These are phyloP conservation scores for Beroe ovata DNA, from an alignment of 37 sponge, comb jelly and placozoan species.

Conservation along the genomic window DNA sequence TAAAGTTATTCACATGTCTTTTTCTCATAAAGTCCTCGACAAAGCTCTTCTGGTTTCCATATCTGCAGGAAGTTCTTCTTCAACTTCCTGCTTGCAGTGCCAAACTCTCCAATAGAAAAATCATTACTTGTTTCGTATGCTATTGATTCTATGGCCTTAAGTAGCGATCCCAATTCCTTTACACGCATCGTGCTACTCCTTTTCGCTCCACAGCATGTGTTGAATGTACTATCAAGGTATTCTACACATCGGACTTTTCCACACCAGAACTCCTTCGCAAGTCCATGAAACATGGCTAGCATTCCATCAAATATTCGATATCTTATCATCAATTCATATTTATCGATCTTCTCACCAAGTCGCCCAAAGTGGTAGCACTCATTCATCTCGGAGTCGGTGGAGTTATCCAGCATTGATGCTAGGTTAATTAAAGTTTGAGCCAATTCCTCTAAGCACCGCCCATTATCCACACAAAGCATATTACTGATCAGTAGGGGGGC, in stretches of 20 bases:
- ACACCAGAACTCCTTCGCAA: not conserved
- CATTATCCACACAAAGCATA: not conserved
- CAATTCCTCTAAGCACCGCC: not conserved
- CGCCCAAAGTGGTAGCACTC: not conserved
- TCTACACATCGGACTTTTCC: not conserved
- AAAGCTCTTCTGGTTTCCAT: not conserved
- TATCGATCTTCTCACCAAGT: not conserved
- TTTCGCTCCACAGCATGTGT: not conserved
- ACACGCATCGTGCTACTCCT: too few species aligned
- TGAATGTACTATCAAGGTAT: not conserved
- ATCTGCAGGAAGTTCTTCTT: too few species aligned
- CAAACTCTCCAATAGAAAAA: too few species aligned
- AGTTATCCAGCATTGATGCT: not conserved
- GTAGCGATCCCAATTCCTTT: too few species aligned
- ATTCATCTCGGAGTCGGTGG: not conserved
- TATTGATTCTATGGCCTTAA: too few species aligned
- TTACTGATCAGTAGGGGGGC: not conserved
- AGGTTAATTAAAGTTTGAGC: not conserved
- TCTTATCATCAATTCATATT: not conserved
- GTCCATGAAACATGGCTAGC: not conserved
- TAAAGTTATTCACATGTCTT: not conserved
- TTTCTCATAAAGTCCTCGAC: not conserved
- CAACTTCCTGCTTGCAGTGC: too few species aligned
- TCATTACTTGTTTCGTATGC: too few species aligned
- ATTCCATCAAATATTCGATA: not conserved